These are phyloP conservation scores for Gryllus longicercus DNA, from an alignment of 2,888 invertebrate genomes.

Conservation along the genomic window DNA sequence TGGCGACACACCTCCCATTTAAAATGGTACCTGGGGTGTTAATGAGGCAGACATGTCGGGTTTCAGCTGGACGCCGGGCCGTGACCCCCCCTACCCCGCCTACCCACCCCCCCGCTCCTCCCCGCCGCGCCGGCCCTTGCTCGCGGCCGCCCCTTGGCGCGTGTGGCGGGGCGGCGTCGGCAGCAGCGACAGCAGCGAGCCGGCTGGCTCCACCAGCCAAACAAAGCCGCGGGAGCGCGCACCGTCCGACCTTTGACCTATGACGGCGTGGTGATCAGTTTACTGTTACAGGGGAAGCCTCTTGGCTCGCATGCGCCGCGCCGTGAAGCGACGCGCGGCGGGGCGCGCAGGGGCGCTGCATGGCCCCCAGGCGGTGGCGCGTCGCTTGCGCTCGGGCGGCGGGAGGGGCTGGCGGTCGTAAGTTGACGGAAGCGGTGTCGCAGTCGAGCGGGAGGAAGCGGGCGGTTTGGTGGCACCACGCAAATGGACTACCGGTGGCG, in stretches of 20 bases:
- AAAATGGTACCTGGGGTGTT: neutral
- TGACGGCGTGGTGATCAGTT: slow-evolving; percentile 11
- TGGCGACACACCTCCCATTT: neutral
- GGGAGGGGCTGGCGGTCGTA: neutral
- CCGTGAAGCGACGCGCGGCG: neutral
- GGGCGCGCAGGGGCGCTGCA: neutral
- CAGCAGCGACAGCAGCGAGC: neutral
- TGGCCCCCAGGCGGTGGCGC: neutral
- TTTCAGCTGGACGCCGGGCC: neutral
- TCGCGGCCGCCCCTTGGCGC: neutral
- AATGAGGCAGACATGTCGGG: slow-evolving; percentile 8
- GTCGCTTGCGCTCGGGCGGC: neutral
- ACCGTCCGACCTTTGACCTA: slow-evolving; percentile 8
- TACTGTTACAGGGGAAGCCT: slow-evolving; percentile 17
- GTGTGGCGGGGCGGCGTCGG: neutral
- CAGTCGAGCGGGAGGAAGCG: too few relatives aligned
- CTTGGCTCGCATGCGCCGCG: neutral
- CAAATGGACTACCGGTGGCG: too few relatives aligned
- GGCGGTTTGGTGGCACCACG: too few relatives aligned
- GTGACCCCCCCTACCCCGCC: neutral
- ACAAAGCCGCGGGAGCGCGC: neutral
- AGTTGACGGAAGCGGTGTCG: too few relatives aligned
- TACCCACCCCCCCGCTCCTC: neutral
- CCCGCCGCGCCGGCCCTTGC: neutral
- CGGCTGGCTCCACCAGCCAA: neutral